These are phyloP conservation scores for Ophraella communa DNA, from an alignment of 2,888 invertebrate genomes.

Conservation along the genomic window DNA sequence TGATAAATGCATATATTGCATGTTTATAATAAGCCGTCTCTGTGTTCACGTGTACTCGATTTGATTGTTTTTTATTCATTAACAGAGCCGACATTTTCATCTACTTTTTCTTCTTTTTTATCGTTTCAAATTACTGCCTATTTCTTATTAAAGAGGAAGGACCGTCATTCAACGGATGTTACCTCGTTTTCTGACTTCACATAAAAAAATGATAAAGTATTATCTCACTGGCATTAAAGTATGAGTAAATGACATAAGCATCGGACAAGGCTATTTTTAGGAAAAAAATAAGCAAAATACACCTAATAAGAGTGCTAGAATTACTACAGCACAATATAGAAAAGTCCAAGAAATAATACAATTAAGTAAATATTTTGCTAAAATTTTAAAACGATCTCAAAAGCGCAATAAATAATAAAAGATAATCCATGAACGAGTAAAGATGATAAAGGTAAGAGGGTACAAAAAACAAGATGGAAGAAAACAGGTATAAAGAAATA, in stretches of 20 bases:
- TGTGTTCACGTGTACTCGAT: background rate
- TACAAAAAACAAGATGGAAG: too few relatives aligned
- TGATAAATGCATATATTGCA: background rate
- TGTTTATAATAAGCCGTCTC: background rate
- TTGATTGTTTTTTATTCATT: background rate
- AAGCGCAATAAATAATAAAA: too few relatives aligned
- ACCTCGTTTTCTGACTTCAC: background rate
- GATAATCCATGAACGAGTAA: too few relatives aligned
- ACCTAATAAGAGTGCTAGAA: background rate
- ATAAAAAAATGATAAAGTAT: background rate
- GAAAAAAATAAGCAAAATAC: too few relatives aligned
- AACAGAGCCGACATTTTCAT: background rate
- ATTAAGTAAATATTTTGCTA: too few relatives aligned
- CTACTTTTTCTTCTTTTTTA: background rate
- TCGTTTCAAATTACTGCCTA: conserved; percentile 4
- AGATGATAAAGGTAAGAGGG: too few relatives aligned
- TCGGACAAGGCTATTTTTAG: background rate
- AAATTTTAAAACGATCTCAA: too few relatives aligned
- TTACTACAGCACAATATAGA: background rate
- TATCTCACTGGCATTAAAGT: background rate
- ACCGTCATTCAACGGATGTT: conserved; percentile 2
- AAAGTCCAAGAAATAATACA: too few relatives aligned
- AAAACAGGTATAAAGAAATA: too few relatives aligned
- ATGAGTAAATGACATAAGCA: background rate
- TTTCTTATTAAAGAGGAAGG: conserved; percentile 8